Base-by-base conservation (phyloP, 2,797 vertebrate genomes). In the Peromyscus attwateri region DNA sequence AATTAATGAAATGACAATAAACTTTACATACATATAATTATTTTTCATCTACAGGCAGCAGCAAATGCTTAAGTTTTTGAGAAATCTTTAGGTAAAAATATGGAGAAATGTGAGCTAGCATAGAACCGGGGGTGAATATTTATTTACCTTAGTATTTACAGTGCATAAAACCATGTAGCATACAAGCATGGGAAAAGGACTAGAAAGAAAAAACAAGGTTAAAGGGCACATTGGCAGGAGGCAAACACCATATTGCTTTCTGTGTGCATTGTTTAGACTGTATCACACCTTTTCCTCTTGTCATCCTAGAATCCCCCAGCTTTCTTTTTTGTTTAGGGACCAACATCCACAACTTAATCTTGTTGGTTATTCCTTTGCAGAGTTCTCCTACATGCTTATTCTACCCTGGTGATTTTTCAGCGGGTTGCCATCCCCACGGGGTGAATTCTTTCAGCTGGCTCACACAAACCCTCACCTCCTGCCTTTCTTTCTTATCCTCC, bases 161-260 rank as follows among this genome's bases (percentile, higher is more conserved):
- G 60, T 40, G 43, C 85, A n/a, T 73, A 49, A 70, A 79, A 71
- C 6, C 60, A 85, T 77, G 34, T 14, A 57, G 4, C 52, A 37
- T 25, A 25, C 13, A 23, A 31, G 34, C 37, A 93, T 7, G 57
- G 49, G 60, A 55, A 71, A 73, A 80, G 17, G 21, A 60, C 14
- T 64, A 43, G 27, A 87, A 92, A 85, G 14, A 91, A 94, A 82
- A 94, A 82, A 92, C 66, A 93, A 87, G 10, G 62, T n/a, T 81
- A 81, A 95, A 91, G 55, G 62, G 76, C 8, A 37, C 37, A 52
- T 14, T 40, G 14, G 29, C 75, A 46, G 40, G 31, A 89, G 25
- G 40, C 23, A 70, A 77, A 37, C 66, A 40, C 17, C 25, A 29
- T 23, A 27, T 31, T 17, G 43, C 19, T 23, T 92, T 49, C 9